Base-by-base conservation (phyloP, 1,140 invertebrate genomes). In the Drosophila guanche region DNA sequence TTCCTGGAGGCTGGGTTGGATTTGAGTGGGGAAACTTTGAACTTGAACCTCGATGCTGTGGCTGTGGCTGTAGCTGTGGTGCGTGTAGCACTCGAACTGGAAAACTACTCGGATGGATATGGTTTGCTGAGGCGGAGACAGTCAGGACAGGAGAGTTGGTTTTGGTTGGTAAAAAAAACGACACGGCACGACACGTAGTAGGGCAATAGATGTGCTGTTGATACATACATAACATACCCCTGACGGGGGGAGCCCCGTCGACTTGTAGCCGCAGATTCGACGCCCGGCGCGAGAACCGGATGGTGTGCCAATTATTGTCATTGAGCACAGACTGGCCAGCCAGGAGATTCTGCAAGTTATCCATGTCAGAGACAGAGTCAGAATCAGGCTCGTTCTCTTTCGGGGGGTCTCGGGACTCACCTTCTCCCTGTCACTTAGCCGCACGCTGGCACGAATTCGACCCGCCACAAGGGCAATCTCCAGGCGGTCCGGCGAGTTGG, bases 251-350 rank as follows among this genome's bases (percentile, higher is more conserved):
- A 84, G 96, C 95, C 75, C 95, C 94, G 92, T 99, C 97, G 60
- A 98, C 94, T 92, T 96, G 95, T 43, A 99, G 93, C 79, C 96
- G 95, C 42, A 99, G 92, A 86, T 95, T 95, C 6, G 94, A 95
- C 1, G 96, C 97, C 77, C 97, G 93, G 56, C 98, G 94, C 2
- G 95, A 96, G 80, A 99, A 96, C 43, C 94, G 94, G 23, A 98
- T 93, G 2, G 97, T 97, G 92, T 99, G 98, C 98, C 98, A 99
- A 89, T 95, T 95, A 90, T 98, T 97, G 90, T 99, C 97, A 89
- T 98, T 97, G 27, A 97, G 91, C 53, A 95, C 95, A 61, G 94
- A 93, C 79, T 96, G 94, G 20, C 97, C 97, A 42, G 95, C 95
- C 57, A 95, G 93, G n/a, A 98, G 91, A 41, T 95, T 95, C 97